These are phyloP conservation scores for Epinephelus awoara DNA, from an alignment of 2,797 vertebrate genomes.

Conservation along the genomic window DNA sequence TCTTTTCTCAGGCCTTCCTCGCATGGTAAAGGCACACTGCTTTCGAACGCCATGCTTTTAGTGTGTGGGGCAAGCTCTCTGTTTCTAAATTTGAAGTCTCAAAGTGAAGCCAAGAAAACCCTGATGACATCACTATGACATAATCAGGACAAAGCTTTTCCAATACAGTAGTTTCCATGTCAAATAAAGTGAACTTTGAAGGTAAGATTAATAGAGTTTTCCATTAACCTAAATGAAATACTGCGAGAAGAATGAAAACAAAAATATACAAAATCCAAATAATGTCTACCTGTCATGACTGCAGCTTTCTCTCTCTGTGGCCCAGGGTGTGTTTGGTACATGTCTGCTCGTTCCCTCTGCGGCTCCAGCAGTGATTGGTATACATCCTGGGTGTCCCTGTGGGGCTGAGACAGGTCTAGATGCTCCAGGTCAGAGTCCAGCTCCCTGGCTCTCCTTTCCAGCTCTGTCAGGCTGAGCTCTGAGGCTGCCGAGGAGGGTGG, in stretches of 20 bases:
- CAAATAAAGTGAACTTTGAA: neutral
- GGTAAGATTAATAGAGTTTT: neutral
- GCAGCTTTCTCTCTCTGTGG: conserved; percentile 76
- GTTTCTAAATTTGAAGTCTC: neutral
- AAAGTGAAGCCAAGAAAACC: neutral
- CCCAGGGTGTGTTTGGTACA: conserved; percentile 82
- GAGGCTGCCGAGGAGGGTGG: conserved; percentile 86
- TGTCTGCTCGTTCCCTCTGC: conserved; percentile 72
- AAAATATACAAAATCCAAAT: neutral
- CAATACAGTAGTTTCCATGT: neutral
- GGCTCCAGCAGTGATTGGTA: conserved; percentile 68
- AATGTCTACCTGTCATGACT: conserved; percentile 66
- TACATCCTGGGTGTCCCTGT: conserved; percentile 62
- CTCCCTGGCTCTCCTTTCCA: conserved; percentile 83
- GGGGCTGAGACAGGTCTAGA: conserved; percentile 78
- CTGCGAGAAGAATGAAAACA: neutral
- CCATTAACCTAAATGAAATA: neutral
- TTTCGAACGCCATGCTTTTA: neutral
- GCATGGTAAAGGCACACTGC: too few relatives aligned
- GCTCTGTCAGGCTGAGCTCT: conserved; percentile 84
- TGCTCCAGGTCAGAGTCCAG: conserved; percentile 84
- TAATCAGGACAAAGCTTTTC: neutral
- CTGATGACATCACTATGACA: neutral
- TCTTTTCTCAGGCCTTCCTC: too few relatives aligned
- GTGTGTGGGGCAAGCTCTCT: neutral